Base-by-base conservation (phyloP, 2,113 vertebrate species). In the Colaptes auratus region DNA sequence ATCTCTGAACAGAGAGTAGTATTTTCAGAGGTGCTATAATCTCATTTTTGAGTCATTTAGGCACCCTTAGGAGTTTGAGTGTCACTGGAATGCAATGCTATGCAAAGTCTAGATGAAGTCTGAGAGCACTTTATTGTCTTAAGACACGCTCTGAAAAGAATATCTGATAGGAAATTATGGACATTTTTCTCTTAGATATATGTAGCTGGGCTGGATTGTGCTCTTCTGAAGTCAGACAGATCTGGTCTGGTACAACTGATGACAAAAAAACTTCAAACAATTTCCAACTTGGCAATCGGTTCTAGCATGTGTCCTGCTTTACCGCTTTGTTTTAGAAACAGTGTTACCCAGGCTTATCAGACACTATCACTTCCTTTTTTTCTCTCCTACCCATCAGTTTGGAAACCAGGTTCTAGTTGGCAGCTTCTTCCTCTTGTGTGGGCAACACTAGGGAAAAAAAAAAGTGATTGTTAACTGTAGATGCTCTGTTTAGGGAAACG, bases 401-500 rank as follows among this genome's bases (percentile, higher is more conserved):
- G 33, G 73, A 93, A 96, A 90, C 17, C 66, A 91, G 46, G 70
- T 88, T 93, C 48, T 88, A n/a, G 61, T 39, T 94, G 88, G 90
- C 86, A 93, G 35, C 27, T 55, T 81, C 33, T 81, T 93, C 15
- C 48, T 81, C 58, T 88, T 92, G 78, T 94, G 86, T 95, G 92
- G 63, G n/a, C 92, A 92, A 92, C 70, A 60, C 85, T 48, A 77
- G 81, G 82, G 23, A 58, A 91, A 95, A 93, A 89, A 84, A 91
- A 95, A 93, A 89, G 82, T 81, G 16, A 86, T 90, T 91, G 79
- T 90, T 95, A 92, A 93, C 55, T 88, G 86, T 90, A 91, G 97
- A 85, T 96, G 77, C 75, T 91, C 52, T 91, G 70, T 86, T 96
- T 95, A 80, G 92, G 77, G 82, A 93, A 95, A 80, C 79, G 55